Percentiles rank a stretch among this genome's conserved stretches.
phyloP scores from a whole-genome alignment of 2,888 invertebrate genomes.

The Bellardia bayeri region DNA sequence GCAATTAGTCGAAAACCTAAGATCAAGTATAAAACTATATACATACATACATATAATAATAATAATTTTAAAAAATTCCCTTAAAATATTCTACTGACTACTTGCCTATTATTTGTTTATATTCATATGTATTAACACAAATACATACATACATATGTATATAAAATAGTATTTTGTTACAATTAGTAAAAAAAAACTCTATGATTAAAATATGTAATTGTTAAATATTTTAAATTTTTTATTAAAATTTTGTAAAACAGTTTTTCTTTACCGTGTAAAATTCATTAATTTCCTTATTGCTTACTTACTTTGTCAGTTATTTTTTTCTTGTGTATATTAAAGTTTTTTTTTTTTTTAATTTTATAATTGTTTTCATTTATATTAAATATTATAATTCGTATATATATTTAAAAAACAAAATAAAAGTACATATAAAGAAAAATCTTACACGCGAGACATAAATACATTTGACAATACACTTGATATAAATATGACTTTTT shows the following conservation, averaged over 20 bases:
- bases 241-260: not conserved
- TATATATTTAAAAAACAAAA: slow-evolving; percentile 24
- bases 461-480: slow-evolving; percentile 80
- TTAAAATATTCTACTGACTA: slow-evolving; percentile 21
- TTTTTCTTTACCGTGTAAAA: slow-evolving; percentile 13
- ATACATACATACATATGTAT: not conserved
- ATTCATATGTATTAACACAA: slow-evolving; percentile 3
- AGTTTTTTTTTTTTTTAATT: slow-evolving; percentile 35
- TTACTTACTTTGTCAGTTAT: slow-evolving; percentile 59
- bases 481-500: slow-evolving; percentile 75
- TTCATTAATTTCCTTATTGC: not conserved
- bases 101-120: slow-evolving; percentile 49
- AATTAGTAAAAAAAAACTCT: slow-evolving; percentile 28
- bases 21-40: slow-evolving; percentile 42
- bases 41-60: not conserved
- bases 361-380: slow-evolving; percentile 38
- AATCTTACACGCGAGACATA: slow-evolving; percentile 73
- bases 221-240: slow-evolving; percentile 46
- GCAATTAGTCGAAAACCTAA: slow-evolving; percentile 65
- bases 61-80: slow-evolving; percentile 2
- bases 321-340: slow-evolving; percentile 56
- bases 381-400: slow-evolving; percentile 49
- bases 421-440: slow-evolving; percentile 40
- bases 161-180: slow-evolving; percentile 47
- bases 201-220: slow-evolving; percentile 51